Evolutionary conservation across 2,888 invertebrate species (phyloP).

Genomic region (Mantis religiosa): DNA sequence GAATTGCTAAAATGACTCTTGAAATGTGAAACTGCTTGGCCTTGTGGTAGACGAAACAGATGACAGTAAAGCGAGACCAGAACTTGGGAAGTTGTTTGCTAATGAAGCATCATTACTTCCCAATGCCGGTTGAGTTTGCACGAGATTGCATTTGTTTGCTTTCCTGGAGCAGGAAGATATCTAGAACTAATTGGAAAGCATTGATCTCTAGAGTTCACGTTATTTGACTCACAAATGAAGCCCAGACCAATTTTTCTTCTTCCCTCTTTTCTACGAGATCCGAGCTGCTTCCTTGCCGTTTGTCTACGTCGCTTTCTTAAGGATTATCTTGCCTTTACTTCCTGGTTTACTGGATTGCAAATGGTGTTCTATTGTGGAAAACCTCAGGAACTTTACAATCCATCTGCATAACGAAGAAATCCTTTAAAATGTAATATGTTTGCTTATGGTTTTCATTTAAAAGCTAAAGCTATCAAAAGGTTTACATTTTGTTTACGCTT

Average conservation of each 20-base stretch:
- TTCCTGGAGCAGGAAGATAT: not conserved
- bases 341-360: not conserved
- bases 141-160: not conserved
- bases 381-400: no score
- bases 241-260: not conserved
- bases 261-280: not conserved
- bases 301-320: not conserved
- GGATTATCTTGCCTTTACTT: not conserved
- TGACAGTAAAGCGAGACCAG: not conserved
- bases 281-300: not conserved
- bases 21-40: no score
- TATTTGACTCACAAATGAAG: conserved; percentile 23
- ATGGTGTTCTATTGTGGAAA: not conserved
- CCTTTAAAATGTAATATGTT: no score
- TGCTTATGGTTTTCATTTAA: no score
- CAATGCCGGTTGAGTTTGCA: not conserved
- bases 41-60: not conserved
- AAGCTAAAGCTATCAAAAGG: no score
- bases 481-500: no score
- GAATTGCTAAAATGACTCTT: no score
- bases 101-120: not conserved
- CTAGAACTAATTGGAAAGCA: conserved; percentile 21
- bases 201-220: conserved; percentile 18
- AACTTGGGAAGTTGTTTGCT: not conserved
- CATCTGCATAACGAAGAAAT: no score